Evolutionary conservation across 2,797 vertebrate genomes (phyloP), one percentile per base, ranked within the genome.

Genomic region (Oreortyx pictus): DNA sequence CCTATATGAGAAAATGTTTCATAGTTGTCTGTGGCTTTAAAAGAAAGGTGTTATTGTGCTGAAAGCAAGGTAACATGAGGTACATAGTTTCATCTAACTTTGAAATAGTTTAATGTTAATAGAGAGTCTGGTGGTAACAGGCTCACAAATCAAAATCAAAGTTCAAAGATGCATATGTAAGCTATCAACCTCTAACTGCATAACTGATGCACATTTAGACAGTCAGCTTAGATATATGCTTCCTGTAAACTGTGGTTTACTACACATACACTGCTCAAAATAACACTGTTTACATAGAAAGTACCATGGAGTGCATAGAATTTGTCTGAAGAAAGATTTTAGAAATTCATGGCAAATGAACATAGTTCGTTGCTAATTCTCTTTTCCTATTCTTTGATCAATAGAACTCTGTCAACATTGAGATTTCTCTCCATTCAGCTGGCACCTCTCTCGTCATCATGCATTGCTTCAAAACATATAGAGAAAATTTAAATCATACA

Each of bases 1-100:
- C 84, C 76, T 75, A 7, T 88, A 68, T 79, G 47, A 82, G 76
- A 8, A 70, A 59, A 78, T 52, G 17, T 52, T 90, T 29, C 86
- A 46, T 83, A 89, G 84, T 76, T 78, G 76, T 87, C 77, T 81
- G 71, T 92, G 82, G 74, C 91, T 93, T 90, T 73, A 90, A 94
- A 92, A 92, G 82, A 94, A 95, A 92, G 56, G 5, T 82, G 77
- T 77, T 82, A 91, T 97, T 95, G 93, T 90, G 87, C 65, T 91
- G 59, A 67, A 86, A 90, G 61, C 31, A 72, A 90, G 83, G 90
- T 82, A 93, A 89, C 90, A 46, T 41, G 37, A 94, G 85, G 66
- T 87, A 83, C 0, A 0, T 37, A 64, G 11, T 89, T 94, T 92
- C 66, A 66, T 81, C 35, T 89, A 62, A 56, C 79, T 94, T 89